phyloP scores from a whole-genome alignment of 1,140 invertebrate genomes.

The Nautilus pompilius region DNA sequence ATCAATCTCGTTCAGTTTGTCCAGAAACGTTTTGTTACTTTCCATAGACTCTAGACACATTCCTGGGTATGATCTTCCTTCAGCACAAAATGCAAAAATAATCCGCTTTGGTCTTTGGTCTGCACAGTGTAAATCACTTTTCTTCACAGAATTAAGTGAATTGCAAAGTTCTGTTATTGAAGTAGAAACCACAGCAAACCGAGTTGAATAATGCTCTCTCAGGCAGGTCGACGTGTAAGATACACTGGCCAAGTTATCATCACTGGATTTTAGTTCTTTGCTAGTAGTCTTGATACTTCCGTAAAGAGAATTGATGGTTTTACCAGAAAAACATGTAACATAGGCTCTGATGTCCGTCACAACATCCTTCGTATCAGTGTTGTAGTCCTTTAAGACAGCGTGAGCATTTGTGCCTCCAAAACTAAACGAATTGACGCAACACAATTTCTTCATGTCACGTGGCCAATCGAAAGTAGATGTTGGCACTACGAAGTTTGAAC shows the following conservation, averaged over 20 bases:
- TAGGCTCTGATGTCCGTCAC: not conserved
- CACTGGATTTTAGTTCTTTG: too few species aligned
- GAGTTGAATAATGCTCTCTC: constrained; percentile 19
- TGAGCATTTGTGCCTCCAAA: constrained; percentile 44
- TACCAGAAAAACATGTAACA: constrained; percentile 13
- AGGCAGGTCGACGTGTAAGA: constrained; percentile 21
- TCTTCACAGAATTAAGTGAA: too few species aligned
- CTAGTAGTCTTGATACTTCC: too few species aligned
- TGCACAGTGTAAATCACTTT: too few species aligned
- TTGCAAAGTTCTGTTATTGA: constrained; percentile 15
- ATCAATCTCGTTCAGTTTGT: constrained; percentile 23
- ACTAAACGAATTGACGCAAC: constrained; percentile 39
- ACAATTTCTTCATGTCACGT: constrained; percentile 8
- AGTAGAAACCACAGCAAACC: constrained; percentile 9
- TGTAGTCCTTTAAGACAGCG: constrained; percentile 19
- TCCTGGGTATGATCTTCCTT: constrained; percentile 29
- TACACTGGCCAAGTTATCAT: constrained; percentile 12
- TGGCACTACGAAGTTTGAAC: constrained; percentile 26
- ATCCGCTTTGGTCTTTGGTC: constrained; percentile 1
- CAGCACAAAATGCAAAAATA: constrained; percentile 35
- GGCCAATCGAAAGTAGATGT: constrained; percentile 10
- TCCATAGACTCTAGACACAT: constrained; percentile 27
- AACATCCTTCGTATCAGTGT: not conserved
- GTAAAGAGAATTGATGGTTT: too few species aligned
- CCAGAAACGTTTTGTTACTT: constrained; percentile 11